Evolutionary conservation across 2,797 vertebrate genomes (phyloP).

Genomic region (Myotis planiceps): DNA sequence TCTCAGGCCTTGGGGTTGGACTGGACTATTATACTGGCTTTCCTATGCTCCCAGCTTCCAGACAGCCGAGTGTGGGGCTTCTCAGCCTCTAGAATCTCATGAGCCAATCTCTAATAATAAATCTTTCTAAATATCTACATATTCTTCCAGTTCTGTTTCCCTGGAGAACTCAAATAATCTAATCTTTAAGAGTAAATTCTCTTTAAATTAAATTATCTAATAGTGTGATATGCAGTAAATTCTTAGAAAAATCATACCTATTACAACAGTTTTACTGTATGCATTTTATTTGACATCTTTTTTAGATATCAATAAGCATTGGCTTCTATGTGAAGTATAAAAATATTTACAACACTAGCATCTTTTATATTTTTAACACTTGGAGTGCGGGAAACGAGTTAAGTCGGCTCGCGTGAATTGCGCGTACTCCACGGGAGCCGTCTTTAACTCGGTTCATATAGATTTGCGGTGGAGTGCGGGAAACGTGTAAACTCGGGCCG

Average conservation of each 20-base stretch:
- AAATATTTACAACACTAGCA: not conserved
- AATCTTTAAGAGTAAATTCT: not conserved
- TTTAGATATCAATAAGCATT: not conserved
- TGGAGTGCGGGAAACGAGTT: no score
- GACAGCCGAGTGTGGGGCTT: not conserved
- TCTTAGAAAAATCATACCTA: slow-evolving; percentile 11
- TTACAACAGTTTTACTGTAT: not conserved
- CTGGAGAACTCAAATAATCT: not conserved
- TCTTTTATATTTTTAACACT: not conserved
- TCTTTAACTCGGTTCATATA: no score
- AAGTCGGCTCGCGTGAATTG: no score
- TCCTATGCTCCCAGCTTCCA: not conserved
- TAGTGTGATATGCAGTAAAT: not conserved
- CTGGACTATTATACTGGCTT: not conserved
- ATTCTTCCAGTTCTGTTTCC: not conserved
- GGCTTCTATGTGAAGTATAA: not conserved
- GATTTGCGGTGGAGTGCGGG: no score
- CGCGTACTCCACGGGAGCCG: no score
- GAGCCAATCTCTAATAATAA: not conserved
- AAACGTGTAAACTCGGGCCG: no score
- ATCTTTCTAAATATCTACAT: not conserved
- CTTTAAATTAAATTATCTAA: not conserved
- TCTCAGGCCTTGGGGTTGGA: not conserved
- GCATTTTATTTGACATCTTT: not conserved
- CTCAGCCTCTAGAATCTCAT: not conserved